phyloP scores from a whole-genome alignment of 2,797 vertebrate genomes.

The Falco rusticolus region DNA sequence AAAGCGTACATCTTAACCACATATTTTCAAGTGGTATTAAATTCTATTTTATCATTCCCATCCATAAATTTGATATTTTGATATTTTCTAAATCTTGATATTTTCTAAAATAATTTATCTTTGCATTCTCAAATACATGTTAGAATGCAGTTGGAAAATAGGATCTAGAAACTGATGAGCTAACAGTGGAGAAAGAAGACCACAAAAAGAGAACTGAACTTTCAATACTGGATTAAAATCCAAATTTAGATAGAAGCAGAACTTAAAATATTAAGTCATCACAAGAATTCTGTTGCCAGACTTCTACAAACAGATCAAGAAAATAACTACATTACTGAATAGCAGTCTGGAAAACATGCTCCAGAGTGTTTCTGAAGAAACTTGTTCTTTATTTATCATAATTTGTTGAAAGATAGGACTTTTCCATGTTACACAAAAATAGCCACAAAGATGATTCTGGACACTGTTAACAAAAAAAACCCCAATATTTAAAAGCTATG shows the following conservation, averaged over 20 bases:
- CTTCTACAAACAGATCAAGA: constrained; percentile 6
- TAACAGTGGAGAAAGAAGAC: not conserved
- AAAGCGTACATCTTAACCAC: not conserved
- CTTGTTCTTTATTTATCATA: not conserved
- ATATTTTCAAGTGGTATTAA: not conserved
- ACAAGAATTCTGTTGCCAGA: constrained; percentile 2
- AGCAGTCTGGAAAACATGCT: constrained; percentile 17
- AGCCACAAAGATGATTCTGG: not conserved
- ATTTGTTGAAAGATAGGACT: not conserved
- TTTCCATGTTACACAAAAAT: not conserved
- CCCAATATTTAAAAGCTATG: not conserved
- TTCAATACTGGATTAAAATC: not conserved
- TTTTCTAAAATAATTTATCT: not conserved
- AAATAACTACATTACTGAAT: not conserved
- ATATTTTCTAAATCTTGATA: not conserved
- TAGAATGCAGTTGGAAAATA: not conserved
- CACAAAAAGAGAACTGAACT: not conserved
- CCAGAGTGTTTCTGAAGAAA: constrained; percentile 3
- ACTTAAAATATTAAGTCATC: not conserved
- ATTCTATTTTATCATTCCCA: not conserved
- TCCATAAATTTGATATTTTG: not conserved
- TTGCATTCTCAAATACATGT: not conserved
- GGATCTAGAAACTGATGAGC: not conserved
- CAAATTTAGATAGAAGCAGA: not conserved
- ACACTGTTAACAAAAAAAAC: not conserved